Evolutionary conservation across 1,140 invertebrate species (phyloP).

Genomic region (Ylistrum balloti): DNA sequence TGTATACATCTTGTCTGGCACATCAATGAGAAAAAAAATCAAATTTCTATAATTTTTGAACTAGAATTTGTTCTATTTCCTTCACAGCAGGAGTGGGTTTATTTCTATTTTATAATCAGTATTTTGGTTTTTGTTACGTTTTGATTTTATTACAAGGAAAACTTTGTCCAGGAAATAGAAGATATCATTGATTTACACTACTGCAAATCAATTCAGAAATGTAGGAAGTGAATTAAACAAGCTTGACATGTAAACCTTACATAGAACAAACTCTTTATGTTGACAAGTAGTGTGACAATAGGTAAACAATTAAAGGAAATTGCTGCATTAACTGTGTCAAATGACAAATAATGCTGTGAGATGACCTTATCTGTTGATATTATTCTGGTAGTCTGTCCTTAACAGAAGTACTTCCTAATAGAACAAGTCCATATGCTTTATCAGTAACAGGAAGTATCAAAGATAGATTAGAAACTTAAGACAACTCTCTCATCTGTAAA

Average conservation of each 20-base stretch:
- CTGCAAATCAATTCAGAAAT: neutral
- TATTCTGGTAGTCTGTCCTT: neutral
- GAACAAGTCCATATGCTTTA: neutral
- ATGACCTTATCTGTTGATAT: neutral
- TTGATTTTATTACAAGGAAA: neutral
- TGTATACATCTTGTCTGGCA: too few relatives aligned
- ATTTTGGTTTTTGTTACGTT: too few relatives aligned
- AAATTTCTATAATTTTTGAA: too few relatives aligned
- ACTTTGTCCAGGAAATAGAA: slow-evolving; percentile 3
- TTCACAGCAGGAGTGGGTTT: too few relatives aligned
- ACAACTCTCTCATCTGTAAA: too few relatives aligned
- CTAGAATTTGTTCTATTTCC: too few relatives aligned
- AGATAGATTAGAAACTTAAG: neutral
- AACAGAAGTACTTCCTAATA: neutral
- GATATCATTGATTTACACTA: too few relatives aligned
- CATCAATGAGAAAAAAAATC: too few relatives aligned
- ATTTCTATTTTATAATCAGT: too few relatives aligned
- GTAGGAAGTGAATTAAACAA: neutral
- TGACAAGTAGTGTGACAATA: too few relatives aligned
- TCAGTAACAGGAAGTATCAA: slow-evolving; percentile 5
- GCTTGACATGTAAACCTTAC: too few relatives aligned
- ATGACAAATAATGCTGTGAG: neutral
- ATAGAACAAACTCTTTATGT: too few relatives aligned
- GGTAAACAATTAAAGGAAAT: neutral
- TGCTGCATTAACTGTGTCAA: neutral